Percentiles rank a stretch among this genome's conserved stretches.
phyloP scores from a whole-genome alignment of 2,797 vertebrate species.

The Echiichthys vipera region DNA sequence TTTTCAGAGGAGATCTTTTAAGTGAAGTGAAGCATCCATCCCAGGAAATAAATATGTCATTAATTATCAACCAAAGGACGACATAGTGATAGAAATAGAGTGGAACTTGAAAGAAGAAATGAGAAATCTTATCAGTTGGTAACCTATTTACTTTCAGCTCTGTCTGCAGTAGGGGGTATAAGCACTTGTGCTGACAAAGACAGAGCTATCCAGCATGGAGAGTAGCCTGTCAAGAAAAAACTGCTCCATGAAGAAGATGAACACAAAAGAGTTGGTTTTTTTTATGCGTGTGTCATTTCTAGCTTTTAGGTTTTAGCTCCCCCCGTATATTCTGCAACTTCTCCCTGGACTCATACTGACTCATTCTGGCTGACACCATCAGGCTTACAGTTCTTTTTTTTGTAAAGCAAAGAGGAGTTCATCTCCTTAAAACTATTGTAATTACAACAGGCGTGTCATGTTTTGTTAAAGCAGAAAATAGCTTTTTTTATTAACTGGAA shows the following conservation, averaged over 20 bases:
- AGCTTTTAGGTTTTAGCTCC: slow-evolving; percentile 15
- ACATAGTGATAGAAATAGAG: slow-evolving; percentile 13
- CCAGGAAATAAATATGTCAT: slow-evolving; percentile 58
- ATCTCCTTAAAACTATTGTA: slow-evolving; percentile 59
- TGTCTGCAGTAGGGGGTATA: slow-evolving; percentile 43
- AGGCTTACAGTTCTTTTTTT: slow-evolving; percentile 31
- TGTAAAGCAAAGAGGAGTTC: slow-evolving; percentile 38
- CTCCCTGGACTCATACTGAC: slow-evolving; percentile 18
- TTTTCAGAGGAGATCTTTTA: slow-evolving; percentile 41
- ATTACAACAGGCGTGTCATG: slow-evolving; percentile 48
- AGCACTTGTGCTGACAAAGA: slow-evolving; percentile 73
- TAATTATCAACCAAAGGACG: slow-evolving; percentile 65
- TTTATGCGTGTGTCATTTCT: not conserved
- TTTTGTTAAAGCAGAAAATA: slow-evolving; percentile 54
- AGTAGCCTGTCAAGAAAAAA: slow-evolving; percentile 68
- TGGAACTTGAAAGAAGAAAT: slow-evolving; percentile 33
- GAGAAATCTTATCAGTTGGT: slow-evolving; percentile 59
- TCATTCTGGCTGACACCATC: slow-evolving; percentile 33
- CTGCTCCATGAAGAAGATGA: slow-evolving; percentile 57
- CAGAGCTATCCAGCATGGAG: slow-evolving; percentile 58
- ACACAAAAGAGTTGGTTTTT: slow-evolving; percentile 21
- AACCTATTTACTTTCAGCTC: slow-evolving; percentile 71
- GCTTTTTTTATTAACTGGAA: slow-evolving; percentile 33
- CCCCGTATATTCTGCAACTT: slow-evolving; percentile 15
- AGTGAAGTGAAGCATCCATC: slow-evolving; percentile 41